phyloP scores from a whole-genome alignment of 2,113 vertebrate species.

The Platichthys stellatus region DNA sequence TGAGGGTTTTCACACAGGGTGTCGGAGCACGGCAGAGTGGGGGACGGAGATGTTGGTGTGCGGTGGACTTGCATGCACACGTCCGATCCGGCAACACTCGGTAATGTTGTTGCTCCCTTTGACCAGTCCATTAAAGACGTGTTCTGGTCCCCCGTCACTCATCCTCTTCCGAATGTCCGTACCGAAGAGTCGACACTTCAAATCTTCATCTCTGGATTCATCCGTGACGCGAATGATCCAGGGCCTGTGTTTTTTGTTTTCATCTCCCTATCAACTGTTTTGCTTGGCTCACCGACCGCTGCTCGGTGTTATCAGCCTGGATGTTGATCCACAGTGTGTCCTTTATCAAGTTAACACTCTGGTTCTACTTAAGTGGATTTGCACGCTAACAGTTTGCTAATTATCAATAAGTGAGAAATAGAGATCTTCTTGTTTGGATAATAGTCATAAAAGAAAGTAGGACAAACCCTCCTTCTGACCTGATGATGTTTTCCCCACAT shows the following conservation, averaged over 20 bases:
- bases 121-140: slow-evolving; percentile 66
- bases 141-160: slow-evolving; percentile 30
- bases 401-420: too few species aligned
- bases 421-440: neutral
- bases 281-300: neutral
- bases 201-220: neutral
- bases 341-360: neutral
- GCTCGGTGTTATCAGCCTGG: neutral
- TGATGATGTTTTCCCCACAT: neutral
- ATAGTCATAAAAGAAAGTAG: neutral
- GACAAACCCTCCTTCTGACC: neutral
- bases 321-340: neutral
- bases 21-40: slow-evolving; percentile 21
- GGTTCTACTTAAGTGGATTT: neutral
- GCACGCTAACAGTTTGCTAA: neutral
- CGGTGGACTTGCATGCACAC: slow-evolving; percentile 13
- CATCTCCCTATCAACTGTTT: neutral
- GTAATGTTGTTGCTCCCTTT: slow-evolving; percentile 47
- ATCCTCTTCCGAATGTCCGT: slow-evolving; percentile 12
- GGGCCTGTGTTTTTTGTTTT: neutral
- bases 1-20: slow-evolving; percentile 25
- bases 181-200: neutral
- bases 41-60: slow-evolving; percentile 21
- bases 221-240: neutral
- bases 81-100: slow-evolving; percentile 42